A percentile compares a stretch with the other conserved stretches of the same genome.
Conservation (phyloP, 2,888 invertebrate genomes). For the Drosophila sordidapex region DNA sequence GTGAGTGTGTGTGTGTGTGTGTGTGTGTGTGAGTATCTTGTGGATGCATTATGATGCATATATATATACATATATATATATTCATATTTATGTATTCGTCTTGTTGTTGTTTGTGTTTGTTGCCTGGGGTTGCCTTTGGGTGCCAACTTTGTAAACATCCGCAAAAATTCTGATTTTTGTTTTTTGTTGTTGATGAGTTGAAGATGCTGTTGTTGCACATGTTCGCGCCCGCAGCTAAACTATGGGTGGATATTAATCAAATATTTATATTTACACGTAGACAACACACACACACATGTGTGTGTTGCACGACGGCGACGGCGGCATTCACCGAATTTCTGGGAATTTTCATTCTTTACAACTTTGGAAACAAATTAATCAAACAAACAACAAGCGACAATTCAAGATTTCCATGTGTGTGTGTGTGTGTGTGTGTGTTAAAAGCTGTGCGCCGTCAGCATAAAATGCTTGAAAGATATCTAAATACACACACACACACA, state of each 20-base stretch:
- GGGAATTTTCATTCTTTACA: conserved; percentile 61
- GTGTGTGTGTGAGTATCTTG: conserved; percentile 14
- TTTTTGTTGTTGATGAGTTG: conserved; percentile 20
- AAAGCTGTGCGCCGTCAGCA: conserved; percentile 61
- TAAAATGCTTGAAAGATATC: conserved; percentile 33
- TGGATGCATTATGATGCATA: conserved; percentile 61
- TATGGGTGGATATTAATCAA: conserved; percentile 74
- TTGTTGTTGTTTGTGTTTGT: conserved; percentile 25
- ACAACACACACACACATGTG: conserved; percentile 41
- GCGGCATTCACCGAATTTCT: conserved; percentile 66
- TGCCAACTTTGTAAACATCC: conserved; percentile 78
- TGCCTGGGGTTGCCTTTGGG: conserved; percentile 39
- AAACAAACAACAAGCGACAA: conserved; percentile 72
- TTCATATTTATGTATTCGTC: conserved; percentile 11
- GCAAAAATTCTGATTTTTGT: conserved; percentile 58
- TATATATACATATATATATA: conserved; percentile 9
- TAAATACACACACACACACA: conserved; percentile 12
- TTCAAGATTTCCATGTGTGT: conserved; percentile 17
- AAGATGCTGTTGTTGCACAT: conserved; percentile 48
- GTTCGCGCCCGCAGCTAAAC: conserved; percentile 57
- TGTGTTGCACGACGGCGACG: conserved; percentile 1
- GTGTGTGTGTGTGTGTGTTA: conserved; percentile 31
- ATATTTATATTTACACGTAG: conserved; percentile 77
- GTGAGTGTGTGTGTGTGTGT: background rate
- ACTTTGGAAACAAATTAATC: conserved; percentile 75